Evolutionary conservation across 2,888 invertebrate species (phyloP).

Genomic region (Lottia gigantea): DNA sequence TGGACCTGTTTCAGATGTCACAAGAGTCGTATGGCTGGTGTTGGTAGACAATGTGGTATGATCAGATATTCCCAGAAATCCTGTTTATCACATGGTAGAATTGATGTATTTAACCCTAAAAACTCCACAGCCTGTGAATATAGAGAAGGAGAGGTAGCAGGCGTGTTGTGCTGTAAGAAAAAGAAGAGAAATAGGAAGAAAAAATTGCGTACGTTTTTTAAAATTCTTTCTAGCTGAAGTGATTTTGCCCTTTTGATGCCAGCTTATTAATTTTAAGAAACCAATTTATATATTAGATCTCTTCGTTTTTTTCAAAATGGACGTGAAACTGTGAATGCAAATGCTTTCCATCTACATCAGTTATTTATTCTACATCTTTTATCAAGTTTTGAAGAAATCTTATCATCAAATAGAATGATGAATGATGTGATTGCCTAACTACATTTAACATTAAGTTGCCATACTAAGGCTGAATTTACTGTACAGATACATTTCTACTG

Average conservation of each 20-base stretch:
- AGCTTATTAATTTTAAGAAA: background rate
- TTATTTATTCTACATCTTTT: no score
- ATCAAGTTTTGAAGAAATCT: no score
- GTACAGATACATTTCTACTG: no score
- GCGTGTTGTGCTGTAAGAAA: constrained; percentile 62
- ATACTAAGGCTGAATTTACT: no score
- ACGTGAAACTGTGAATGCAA: no score
- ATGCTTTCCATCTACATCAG: no score
- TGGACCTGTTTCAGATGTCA: constrained; percentile 47
- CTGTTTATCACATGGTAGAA: constrained; percentile 58
- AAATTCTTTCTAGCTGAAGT: background rate
- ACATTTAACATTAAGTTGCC: no score
- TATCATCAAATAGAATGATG: no score
- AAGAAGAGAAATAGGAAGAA: constrained; percentile 30
- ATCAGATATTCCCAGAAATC: constrained; percentile 49
- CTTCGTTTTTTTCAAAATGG: no score
- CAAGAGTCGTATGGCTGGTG: constrained; percentile 59
- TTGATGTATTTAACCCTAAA: constrained; percentile 59
- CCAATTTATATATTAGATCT: no score
- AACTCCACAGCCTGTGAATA: constrained; percentile 54
- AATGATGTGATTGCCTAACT: no score
- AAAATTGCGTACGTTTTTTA: background rate
- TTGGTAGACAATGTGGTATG: constrained; percentile 58
- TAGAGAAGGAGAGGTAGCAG: constrained; percentile 53
- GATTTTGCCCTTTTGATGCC: background rate